Evolutionary conservation across 2,888 invertebrate genomes (phyloP), one percentile per base, ranked within the genome.

Genomic region (Scaptomyza caliginosa): DNA sequence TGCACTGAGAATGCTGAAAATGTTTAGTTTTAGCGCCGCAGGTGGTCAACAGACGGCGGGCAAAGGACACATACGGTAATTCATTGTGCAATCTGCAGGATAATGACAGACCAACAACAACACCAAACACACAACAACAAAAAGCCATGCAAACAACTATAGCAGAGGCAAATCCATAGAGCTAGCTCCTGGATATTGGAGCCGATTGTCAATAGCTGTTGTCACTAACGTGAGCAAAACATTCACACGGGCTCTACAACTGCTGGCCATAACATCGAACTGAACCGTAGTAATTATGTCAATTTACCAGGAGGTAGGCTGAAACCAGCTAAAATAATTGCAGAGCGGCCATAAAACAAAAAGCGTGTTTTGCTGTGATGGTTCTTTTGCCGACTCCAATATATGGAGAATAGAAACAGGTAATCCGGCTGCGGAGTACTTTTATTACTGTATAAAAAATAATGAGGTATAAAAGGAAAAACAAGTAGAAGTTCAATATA

Each of bases 151-250:
- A 43, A 26, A 43, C 38, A 56, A 54, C 26, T 38, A 28, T 40
- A 60, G 40, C 55, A 52, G 17, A 30, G 58, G 24, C 40, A 48
- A 26, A 40, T 21, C 46, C 69, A 42, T 17, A 23, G 48, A 51
- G 32, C 42, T 55, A 58, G n/a, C n/a, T n/a, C n/a, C n/a, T 71
- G 60, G 59, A 64, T 66, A 68, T 81, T 84, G 68, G 65, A 64
- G 65, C 45, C 85, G 68, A 73, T 83, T 86, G 80, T 77, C 81
- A 70, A 86, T 83, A 83, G 80, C 77, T 80, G 85, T 81, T 81
- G 85, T 84, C 80, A 81, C 84, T 81, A 81, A 81, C 65, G 82
- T 67, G 74, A 77, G 81, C 87, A 81, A 81, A 86, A 81, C 87
- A 81, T 81, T 78, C 75, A 74, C 71, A 71, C 72, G 60, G 56